Conservation (phyloP, 2,113 vertebrate genomes). For the Chloropsis hardwickii region DNA sequence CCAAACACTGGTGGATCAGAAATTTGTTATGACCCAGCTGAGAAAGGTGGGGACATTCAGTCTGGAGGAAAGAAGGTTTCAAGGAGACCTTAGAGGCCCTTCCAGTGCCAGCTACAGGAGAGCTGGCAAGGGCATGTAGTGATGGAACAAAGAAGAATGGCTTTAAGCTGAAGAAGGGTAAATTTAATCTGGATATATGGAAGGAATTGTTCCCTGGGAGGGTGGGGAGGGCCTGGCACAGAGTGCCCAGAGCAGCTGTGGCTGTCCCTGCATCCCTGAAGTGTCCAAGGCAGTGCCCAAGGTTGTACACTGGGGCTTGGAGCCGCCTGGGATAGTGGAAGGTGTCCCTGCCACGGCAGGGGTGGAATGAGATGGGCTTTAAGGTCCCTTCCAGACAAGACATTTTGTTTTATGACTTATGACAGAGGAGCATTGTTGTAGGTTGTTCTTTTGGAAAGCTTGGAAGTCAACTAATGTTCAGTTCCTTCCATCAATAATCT, state of each 20-base stretch:
- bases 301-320: background rate
- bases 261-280: background rate
- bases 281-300: background rate
- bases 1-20: background rate
- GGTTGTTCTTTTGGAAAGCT: background rate
- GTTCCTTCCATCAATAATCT: background rate
- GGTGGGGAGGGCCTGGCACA: background rate
- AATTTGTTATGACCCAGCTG: background rate
- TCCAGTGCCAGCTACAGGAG: background rate
- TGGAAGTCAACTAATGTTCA: background rate
- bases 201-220: background rate
- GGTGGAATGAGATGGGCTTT: background rate
- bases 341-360: background rate
- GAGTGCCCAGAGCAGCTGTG: background rate
- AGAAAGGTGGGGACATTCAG: fast-evolving
- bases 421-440: background rate
- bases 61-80: background rate
- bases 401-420: background rate
- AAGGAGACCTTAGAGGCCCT: background rate
- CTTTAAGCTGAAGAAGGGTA: background rate
- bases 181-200: background rate
- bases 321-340: background rate
- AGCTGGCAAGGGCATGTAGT: background rate
- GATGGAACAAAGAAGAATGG: background rate
- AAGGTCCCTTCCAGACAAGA: background rate